A percentile compares a stretch with the other conserved stretches of the same genome.
Evolutionary conservation across 2,113 vertebrate species (phyloP).

Genomic region (Paratilapia polleni): DNA sequence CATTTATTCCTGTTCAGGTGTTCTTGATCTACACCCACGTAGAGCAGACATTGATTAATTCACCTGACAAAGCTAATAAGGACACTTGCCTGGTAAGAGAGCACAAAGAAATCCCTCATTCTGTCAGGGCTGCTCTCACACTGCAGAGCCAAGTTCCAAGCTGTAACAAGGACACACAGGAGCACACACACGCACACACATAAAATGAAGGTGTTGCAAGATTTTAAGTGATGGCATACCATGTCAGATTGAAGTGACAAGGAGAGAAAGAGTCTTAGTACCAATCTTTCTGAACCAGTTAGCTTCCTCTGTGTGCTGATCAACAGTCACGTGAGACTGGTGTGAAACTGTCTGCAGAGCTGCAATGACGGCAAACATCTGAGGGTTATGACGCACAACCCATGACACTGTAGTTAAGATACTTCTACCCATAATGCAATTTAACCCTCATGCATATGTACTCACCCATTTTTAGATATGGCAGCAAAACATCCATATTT

Average conservation of each 20-base stretch:
- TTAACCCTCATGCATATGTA: not conserved
- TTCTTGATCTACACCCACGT: constrained; percentile 30
- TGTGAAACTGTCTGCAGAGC: constrained; percentile 73
- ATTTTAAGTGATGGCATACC: constrained; percentile 10
- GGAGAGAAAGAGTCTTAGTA: constrained; percentile 63
- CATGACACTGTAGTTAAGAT: not conserved
- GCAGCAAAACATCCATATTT: constrained; percentile 78
- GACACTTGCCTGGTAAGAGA: constrained; percentile 88
- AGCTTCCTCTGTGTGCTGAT: constrained; percentile 80
- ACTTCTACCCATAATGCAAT: not conserved
- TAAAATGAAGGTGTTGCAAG: constrained; percentile 12
- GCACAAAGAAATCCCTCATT: constrained; percentile 90
- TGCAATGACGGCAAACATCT: constrained; percentile 61
- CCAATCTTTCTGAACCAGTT: constrained; percentile 94
- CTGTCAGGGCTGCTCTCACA: constrained; percentile 76
- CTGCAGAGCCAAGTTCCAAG: constrained; percentile 91
- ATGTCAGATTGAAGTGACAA: constrained; percentile 2
- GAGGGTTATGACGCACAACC: not conserved
- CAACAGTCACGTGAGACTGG: constrained; percentile 51
- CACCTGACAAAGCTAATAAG: constrained; percentile 28
- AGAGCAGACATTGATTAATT: constrained; percentile 33
- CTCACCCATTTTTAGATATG: constrained; percentile 86
- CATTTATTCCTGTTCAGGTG: constrained; percentile 12
- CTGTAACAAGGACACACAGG: constrained; percentile 68
- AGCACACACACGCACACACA: not conserved